Evolutionary conservation across 2,888 invertebrate genomes (phyloP), one percentile per base, ranked within the genome.

Genomic region (Teleiodes luculella): DNA sequence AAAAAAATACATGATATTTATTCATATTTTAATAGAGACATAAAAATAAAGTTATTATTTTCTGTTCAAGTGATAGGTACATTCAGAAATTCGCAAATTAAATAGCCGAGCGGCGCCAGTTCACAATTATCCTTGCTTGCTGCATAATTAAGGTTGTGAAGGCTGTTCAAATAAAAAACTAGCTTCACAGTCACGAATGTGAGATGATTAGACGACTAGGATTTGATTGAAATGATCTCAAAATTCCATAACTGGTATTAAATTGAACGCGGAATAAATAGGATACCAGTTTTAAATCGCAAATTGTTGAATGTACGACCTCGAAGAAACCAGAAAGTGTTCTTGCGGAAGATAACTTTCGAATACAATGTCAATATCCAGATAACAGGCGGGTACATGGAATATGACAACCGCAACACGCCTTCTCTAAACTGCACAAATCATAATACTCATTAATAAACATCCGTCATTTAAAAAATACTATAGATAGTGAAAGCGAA

Each of bases 281-380:
- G 46, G 46, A 52, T 52, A 59, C 45, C 55, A 56, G 53, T 56
- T 53, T 41, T 43, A 20, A 20, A 43, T 20, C 33, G 4, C 58
- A 64, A 65, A 67, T 61, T 64, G 57, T 57, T 67, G 70, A 74
- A 74, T 69, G 69, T 62, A 62, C 65, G 80, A 71, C 78, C 80
- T 80, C 79, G 74, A 58, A 66, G 61, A 68, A 70, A 73, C 74
- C 66, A 65, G 74, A 71, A 70, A 76, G 68, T 66, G 52, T 56
- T 67, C 74, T 71, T 67, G 70, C 72, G 73, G 77, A 79, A 79
- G 74, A 77, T 76, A 69, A 84, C 85, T 86, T 86, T 86, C 84
- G 72, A 83, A 80, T 76, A 74, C 77, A 80, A 78, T 80, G 80
- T 80, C 83, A 83, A 83, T 76, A 83, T 66, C 75, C 11, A 18